A percentile compares a stretch with the other conserved stretches of the same genome.
These are phyloP conservation scores for Pitangus sulphuratus DNA, from an alignment of 2,797 vertebrate genomes.

Conservation along the genomic window DNA sequence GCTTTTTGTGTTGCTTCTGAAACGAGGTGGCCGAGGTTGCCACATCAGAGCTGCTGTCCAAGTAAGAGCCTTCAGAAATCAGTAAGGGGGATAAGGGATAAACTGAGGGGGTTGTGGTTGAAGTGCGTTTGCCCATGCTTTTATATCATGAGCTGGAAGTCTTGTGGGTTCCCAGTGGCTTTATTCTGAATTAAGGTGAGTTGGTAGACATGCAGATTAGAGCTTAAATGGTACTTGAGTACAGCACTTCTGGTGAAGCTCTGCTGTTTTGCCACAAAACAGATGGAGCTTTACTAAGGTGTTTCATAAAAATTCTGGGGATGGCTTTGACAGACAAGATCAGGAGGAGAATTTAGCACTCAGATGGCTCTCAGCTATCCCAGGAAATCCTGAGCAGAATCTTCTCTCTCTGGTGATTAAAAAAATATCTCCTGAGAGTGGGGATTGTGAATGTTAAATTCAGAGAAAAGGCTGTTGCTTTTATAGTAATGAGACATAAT, in stretches of 20 bases:
- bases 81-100: neutral
- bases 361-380: neutral
- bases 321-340: neutral
- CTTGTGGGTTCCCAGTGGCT: neutral
- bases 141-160: rapidly evolving
- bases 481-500: neutral
- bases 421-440: neutral
- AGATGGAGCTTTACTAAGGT: neutral
- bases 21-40: neutral
- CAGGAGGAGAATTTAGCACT: neutral
- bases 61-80: neutral
- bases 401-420: neutral
- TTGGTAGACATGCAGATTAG: neutral
- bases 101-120: neutral
- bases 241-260: neutral
- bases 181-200: neutral
- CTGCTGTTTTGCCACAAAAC: neutral
- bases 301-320: neutral
- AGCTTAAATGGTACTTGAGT: neutral
- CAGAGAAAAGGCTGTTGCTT: neutral
- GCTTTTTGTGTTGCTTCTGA: neutral
- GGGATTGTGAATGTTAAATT: neutral
- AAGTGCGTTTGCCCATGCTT: neutral
- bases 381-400: neutral
- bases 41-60: neutral